Evolutionary conservation across 2,113 vertebrate species (phyloP).

Genomic region (Toxostoma redivivum): DNA sequence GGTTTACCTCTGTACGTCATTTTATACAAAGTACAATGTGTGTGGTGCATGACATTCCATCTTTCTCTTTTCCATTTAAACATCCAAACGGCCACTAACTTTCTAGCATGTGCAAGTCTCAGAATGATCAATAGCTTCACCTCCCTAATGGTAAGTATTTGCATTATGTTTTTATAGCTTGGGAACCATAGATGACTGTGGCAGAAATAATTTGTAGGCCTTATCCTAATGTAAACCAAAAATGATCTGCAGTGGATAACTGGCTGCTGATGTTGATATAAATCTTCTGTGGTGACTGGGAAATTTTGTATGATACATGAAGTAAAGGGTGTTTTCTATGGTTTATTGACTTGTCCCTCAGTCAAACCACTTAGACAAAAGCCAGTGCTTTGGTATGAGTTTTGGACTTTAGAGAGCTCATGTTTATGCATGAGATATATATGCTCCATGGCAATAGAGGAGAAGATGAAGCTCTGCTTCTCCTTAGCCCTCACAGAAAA

Average conservation of each 20-base stretch:
- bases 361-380: background rate
- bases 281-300: background rate
- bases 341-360: background rate
- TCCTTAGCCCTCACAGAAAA: background rate
- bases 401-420: background rate
- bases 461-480: background rate
- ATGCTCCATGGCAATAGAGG: background rate
- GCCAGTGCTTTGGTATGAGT: background rate
- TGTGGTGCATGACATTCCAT: background rate
- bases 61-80: background rate
- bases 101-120: background rate
- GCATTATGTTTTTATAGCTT: background rate
- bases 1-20: rapidly evolving
- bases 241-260: background rate
- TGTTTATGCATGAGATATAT: background rate
- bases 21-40: background rate
- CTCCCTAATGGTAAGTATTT: background rate
- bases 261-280: background rate
- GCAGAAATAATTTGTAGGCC: background rate
- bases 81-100: background rate
- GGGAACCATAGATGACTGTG: background rate
- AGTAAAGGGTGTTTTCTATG: background rate
- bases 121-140: background rate
- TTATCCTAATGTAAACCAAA: background rate
- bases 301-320: background rate